phyloP scores from a whole-genome alignment of 2,797 vertebrate species.

The Anguilla pacifica region DNA sequence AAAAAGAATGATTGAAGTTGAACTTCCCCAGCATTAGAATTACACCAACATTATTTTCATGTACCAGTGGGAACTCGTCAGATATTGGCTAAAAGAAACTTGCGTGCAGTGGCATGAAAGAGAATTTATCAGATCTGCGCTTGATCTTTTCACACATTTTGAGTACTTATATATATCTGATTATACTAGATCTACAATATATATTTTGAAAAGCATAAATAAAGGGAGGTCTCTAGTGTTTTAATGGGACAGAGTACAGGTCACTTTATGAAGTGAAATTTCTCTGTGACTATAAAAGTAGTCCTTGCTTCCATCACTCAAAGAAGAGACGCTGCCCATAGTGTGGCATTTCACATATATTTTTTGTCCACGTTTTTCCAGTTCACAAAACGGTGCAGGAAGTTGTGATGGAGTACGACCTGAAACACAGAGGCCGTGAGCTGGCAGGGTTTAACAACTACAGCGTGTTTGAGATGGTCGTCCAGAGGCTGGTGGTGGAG shows the following conservation, averaged over 20 bases:
- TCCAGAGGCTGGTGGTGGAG: slow-evolving; percentile 47
- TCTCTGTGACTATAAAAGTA: background rate
- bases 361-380: slow-evolving; percentile 41
- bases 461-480: no score
- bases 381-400: slow-evolving; percentile 17
- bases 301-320: background rate
- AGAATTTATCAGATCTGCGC: background rate
- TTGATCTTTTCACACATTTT: background rate
- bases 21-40: background rate
- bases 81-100: background rate
- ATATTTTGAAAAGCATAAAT: background rate
- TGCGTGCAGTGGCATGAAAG: background rate
- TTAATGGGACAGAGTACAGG: background rate
- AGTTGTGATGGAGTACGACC: slow-evolving; percentile 52
- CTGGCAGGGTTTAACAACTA: slow-evolving; percentile 70
- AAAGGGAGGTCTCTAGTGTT: background rate
- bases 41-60: background rate
- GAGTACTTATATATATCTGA: background rate
- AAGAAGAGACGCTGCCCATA: background rate
- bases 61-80: background rate
- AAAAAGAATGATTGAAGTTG: background rate
- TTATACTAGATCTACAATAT: background rate
- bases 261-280: background rate
- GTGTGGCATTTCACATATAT: background rate
- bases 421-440: slow-evolving; percentile 65